These are phyloP conservation scores for Clarias magur DNA, from an alignment of 2,113 vertebrate species.

Conservation along the genomic window DNA sequence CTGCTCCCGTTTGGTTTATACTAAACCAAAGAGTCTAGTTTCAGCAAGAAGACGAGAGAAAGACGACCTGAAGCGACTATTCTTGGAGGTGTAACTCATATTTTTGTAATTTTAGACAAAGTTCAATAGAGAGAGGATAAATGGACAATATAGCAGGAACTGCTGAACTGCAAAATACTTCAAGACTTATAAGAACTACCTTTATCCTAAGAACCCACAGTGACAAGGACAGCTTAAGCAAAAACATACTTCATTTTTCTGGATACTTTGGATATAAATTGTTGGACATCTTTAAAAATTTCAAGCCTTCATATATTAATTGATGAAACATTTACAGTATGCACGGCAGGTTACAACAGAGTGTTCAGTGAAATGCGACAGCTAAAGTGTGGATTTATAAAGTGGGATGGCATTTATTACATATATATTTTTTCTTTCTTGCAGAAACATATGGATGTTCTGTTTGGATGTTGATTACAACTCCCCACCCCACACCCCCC, in stretches of 20 bases:
- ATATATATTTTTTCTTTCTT: neutral
- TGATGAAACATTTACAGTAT: neutral
- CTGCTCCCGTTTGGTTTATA: slow-evolving; percentile 25
- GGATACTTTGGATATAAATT: neutral
- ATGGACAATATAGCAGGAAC: neutral
- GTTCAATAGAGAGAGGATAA: neutral
- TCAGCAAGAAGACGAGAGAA: slow-evolving; percentile 13
- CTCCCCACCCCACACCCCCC: neutral
- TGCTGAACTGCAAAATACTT: neutral
- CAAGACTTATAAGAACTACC: neutral
- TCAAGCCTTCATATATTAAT: slow-evolving; percentile 3
- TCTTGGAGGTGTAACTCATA: neutral
- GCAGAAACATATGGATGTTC: neutral
- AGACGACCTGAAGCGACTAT: neutral
- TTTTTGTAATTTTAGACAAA: slow-evolving; percentile 2
- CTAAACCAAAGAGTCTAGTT: slow-evolving; percentile 39
- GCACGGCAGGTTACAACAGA: neutral
- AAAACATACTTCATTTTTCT: neutral
- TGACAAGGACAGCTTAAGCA: neutral
- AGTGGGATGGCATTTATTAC: neutral
- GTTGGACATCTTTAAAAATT: neutral
- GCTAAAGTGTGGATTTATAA: slow-evolving; percentile 16
- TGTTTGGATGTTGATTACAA: neutral
- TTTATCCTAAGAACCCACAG: neutral
- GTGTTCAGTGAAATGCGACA: slow-evolving; percentile 5